A percentile compares a stretch with the other conserved stretches of the same genome.
Evolutionary conservation across 2,888 invertebrate species (phyloP).

Genomic region (Meloe dianella): DNA sequence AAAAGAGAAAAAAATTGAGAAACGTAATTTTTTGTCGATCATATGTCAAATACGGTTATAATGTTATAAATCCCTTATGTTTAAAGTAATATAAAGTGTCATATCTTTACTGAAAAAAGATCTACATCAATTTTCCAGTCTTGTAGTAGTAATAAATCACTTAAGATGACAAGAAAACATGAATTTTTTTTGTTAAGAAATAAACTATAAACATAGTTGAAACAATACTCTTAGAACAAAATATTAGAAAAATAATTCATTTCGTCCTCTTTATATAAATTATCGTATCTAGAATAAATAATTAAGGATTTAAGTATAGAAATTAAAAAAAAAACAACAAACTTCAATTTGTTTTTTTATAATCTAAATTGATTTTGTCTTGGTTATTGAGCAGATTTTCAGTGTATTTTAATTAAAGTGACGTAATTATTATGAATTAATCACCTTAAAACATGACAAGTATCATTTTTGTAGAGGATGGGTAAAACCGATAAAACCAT

Average conservation of each 20-base stretch:
- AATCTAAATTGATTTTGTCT: background rate
- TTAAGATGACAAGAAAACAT: background rate
- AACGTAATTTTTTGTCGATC: background rate
- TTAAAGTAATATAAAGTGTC: background rate
- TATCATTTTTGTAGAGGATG: background rate
- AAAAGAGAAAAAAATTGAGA: background rate
- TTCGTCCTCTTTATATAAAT: background rate
- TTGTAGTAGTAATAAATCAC: conserved; percentile 1
- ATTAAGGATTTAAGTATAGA: background rate
- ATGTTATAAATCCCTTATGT: conserved; percentile 1
- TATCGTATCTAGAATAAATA: background rate
- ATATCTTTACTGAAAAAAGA: background rate
- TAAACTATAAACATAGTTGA: background rate
- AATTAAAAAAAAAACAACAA: background rate
- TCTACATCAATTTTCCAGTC: background rate
- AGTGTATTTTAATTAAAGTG: background rate
- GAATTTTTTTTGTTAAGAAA: background rate
- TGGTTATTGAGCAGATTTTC: background rate
- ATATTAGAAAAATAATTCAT: background rate
- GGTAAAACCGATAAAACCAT: background rate
- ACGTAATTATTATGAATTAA: background rate
- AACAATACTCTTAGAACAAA: background rate
- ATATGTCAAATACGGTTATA: background rate
- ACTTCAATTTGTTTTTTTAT: background rate
- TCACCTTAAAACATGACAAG: background rate